Percentiles rank a stretch among this genome's conserved stretches.
phyloP scores from a whole-genome alignment of 2,797 vertebrate species.

The Neomorphus geoffroyi region DNA sequence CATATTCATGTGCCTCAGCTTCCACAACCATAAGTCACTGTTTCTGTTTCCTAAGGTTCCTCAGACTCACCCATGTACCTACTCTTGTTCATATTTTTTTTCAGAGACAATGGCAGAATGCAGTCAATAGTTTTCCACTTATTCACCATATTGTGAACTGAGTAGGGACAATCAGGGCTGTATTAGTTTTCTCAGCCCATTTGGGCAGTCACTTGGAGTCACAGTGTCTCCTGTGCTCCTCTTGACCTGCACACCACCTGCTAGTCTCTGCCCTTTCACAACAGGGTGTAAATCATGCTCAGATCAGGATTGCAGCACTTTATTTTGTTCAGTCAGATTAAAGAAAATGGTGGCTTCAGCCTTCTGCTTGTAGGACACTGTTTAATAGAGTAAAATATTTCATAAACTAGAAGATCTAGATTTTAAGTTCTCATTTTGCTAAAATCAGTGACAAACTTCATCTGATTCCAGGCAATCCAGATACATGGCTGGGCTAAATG shows the following conservation, averaged over 20 bases:
- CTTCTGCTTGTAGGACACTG: background rate
- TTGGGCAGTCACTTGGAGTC: background rate
- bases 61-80: background rate
- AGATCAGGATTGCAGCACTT: background rate
- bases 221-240: background rate
- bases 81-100: background rate
- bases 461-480: background rate
- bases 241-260: background rate
- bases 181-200: background rate
- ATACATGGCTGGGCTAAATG: background rate
- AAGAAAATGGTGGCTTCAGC: background rate
- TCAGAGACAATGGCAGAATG: background rate
- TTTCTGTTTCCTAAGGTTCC: background rate
- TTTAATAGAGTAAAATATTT: background rate
- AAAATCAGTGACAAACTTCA: background rate
- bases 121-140: background rate
- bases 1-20: background rate
- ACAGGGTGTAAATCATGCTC: rapidly evolving
- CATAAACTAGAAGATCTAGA: background rate
- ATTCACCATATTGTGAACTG: rapidly evolving
- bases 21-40: background rate
- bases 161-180: background rate
- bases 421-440: background rate
- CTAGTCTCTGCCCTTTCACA: background rate
- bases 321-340: background rate